Evolutionary conservation across 2,797 vertebrate genomes (phyloP).

Genomic region (Sebastolobus alascanus): DNA sequence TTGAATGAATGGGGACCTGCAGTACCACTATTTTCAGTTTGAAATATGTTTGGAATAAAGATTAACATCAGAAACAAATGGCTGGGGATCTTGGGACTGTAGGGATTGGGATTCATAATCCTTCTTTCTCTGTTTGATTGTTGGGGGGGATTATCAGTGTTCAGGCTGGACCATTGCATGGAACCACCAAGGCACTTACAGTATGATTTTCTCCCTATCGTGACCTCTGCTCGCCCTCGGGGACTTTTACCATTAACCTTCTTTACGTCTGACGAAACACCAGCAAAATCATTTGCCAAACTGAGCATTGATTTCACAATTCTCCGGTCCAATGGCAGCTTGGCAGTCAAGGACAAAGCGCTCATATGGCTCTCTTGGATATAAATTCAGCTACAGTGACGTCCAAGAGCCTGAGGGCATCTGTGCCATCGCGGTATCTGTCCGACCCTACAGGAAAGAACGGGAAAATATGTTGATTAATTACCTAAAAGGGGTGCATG

Average conservation of each 20-base stretch:
- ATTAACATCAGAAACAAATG: slow-evolving; percentile 72
- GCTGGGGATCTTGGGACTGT: slow-evolving; percentile 50
- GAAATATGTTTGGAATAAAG: slow-evolving; percentile 63
- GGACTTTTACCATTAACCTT: slow-evolving; percentile 34
- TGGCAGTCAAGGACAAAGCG: not conserved
- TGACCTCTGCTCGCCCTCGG: slow-evolving; percentile 21
- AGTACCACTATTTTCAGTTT: slow-evolving; percentile 9
- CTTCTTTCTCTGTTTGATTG: slow-evolving; percentile 50
- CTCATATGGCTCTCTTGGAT: slow-evolving; percentile 22
- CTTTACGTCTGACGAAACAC: slow-evolving; percentile 13
- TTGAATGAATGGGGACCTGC: not conserved
- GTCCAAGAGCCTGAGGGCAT: slow-evolving; percentile 49
- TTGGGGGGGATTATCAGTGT: slow-evolving; percentile 55
- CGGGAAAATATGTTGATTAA: slow-evolving; percentile 63
- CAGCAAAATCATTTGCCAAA: not conserved
- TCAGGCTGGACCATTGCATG: slow-evolving; percentile 54
- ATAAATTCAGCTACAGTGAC: slow-evolving; percentile 26
- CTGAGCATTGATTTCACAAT: not conserved
- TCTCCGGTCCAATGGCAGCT: not conserved
- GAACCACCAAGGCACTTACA: slow-evolving; percentile 30
- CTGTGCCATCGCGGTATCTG: slow-evolving; percentile 43
- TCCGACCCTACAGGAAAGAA: slow-evolving; percentile 19
- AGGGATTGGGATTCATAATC: slow-evolving; percentile 72
- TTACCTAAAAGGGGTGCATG: slow-evolving; percentile 57
- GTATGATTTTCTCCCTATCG: not conserved